Evolutionary conservation across 2,113 vertebrate species (phyloP).

Genomic region (Trematomus loennbergii): DNA sequence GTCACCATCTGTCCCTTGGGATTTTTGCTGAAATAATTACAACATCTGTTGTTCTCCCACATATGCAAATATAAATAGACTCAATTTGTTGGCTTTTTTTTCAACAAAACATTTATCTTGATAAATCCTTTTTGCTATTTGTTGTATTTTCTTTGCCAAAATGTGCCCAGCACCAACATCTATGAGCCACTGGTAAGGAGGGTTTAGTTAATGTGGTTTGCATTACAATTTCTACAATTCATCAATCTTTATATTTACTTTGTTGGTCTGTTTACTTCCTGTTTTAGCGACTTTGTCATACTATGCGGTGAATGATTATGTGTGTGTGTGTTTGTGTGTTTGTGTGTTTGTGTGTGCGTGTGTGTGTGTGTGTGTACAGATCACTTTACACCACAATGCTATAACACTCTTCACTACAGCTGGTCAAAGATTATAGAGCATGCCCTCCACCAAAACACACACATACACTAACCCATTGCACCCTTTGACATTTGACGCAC

Average conservation of each 20-base stretch:
- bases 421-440: constrained; percentile 66
- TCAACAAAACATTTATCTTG: constrained; percentile 36
- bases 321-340: constrained; percentile 34
- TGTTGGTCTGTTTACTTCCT: constrained; percentile 42
- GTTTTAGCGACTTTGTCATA: constrained; percentile 27
- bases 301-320: constrained; percentile 2
- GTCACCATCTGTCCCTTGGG: constrained; percentile 21
- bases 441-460: constrained; percentile 44
- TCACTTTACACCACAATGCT: constrained; percentile 56
- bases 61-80: not conserved
- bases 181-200: constrained; percentile 12
- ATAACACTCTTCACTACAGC: constrained; percentile 57
- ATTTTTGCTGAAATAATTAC: constrained; percentile 29
- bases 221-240: constrained; percentile 38
- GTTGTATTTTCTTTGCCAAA: constrained; percentile 16
- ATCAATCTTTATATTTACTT: constrained; percentile 41
- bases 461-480: constrained; percentile 21
- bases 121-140: too few species aligned
- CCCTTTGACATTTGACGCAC: constrained; percentile 40
- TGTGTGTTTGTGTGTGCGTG: constrained; percentile 29
- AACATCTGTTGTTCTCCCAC: constrained; percentile 7
- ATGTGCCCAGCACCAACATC: constrained; percentile 6
- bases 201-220: constrained; percentile 17
- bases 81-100: constrained; percentile 4
- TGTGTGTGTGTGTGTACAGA: not conserved